Evolutionary conservation across 2,797 vertebrate species (phyloP).

Genomic region (Cryptoprocta ferox): DNA sequence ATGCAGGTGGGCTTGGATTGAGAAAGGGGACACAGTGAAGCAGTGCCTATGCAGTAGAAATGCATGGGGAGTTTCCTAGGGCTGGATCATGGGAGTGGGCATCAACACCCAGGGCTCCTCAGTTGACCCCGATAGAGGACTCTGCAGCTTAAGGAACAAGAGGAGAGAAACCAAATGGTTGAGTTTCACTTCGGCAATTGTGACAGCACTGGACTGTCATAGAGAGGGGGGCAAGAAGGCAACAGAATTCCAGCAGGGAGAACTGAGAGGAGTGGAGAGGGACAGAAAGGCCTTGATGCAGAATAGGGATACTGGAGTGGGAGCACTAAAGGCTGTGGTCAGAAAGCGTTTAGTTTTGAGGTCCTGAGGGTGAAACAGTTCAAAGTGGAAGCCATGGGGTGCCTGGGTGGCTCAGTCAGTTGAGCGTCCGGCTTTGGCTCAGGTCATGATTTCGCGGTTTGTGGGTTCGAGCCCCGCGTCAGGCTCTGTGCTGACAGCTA

Average conservation of each 20-base stretch:
- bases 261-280: background rate
- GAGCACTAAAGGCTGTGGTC: background rate
- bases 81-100: background rate
- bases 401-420: too few species aligned
- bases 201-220: background rate
- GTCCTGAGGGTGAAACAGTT: background rate
- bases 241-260: background rate
- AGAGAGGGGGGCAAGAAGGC: background rate
- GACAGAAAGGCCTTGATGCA: background rate
- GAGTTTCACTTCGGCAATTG: background rate
- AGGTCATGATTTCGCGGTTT: too few species aligned
- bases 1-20: background rate
- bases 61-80: background rate
- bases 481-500: too few species aligned
- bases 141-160: background rate
- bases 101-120: background rate
- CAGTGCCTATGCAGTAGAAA: background rate
- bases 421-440: too few species aligned
- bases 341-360: background rate
- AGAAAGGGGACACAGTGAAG: background rate
- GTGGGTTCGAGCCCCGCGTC: too few species aligned
- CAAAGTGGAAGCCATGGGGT: background rate
- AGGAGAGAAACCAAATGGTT: background rate
- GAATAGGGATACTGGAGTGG: background rate
- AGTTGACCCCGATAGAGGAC: background rate